Percentiles rank a stretch among this genome's conserved stretches.
Evolutionary conservation across 2,797 vertebrate species (phyloP).

Genomic region (Eidolon dupreanum): DNA sequence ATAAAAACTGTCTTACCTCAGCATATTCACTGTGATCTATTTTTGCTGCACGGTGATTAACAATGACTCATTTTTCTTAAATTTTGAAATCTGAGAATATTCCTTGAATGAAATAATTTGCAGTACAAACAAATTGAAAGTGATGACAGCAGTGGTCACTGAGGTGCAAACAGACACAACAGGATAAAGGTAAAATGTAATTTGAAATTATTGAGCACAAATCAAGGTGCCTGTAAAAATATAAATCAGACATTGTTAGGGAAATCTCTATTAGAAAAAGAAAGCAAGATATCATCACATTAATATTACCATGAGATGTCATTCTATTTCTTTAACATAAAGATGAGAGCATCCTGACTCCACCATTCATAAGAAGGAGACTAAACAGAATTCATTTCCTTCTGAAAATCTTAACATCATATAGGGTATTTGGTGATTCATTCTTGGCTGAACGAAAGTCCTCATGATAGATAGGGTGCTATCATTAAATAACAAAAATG

Average conservation of each 20-base stretch:
- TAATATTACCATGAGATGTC: background rate
- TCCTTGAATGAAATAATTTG: conserved; percentile 35
- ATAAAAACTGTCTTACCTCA: conserved; percentile 67
- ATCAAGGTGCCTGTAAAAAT: conserved; percentile 3
- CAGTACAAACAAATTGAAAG: conserved; percentile 9
- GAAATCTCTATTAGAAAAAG: background rate
- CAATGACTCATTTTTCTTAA: conserved; percentile 41
- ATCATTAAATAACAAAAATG: conserved; percentile 1
- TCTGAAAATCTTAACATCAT: background rate
- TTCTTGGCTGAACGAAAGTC: background rate
- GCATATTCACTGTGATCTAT: background rate
- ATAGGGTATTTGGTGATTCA: background rate
- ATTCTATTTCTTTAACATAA: background rate
- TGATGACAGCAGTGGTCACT: background rate
- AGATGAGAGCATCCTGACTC: background rate
- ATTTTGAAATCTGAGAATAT: conserved; percentile 41
- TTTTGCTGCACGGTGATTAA: conserved; percentile 49
- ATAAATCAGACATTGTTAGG: background rate
- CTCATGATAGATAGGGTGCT: background rate
- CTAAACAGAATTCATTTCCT: background rate
- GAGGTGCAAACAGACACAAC: background rate
- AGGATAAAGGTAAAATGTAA: background rate
- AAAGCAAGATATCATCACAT: background rate
- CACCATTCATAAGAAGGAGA: background rate
- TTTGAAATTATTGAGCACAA: background rate